These are phyloP conservation scores for Pteropus rufus DNA, from an alignment of 2,797 vertebrate genomes.

Conservation along the genomic window DNA sequence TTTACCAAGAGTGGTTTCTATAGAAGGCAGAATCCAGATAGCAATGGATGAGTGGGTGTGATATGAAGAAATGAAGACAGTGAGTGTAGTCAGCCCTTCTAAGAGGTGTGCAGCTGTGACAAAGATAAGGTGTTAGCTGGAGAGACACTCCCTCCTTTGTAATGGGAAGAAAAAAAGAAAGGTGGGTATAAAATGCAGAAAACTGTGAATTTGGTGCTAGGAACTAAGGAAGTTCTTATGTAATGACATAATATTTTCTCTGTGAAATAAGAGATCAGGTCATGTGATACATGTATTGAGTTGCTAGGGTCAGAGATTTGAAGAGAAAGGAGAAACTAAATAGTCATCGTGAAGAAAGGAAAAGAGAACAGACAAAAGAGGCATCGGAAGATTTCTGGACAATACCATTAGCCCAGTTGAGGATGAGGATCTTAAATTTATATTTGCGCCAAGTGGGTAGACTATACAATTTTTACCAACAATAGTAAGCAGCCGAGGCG, in stretches of 20 bases:
- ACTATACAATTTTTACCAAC: not conserved
- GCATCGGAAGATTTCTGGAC: not conserved
- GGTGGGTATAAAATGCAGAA: not conserved
- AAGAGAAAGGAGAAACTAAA: not conserved
- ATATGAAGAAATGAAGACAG: not conserved
- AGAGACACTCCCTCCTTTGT: not conserved
- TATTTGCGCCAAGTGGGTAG: not conserved
- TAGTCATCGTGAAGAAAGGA: not conserved
- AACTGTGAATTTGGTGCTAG: not conserved
- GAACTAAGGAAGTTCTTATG: not conserved
- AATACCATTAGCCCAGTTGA: not conserved
- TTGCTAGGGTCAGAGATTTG: not conserved
- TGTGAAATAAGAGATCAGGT: not conserved
- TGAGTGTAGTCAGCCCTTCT: not conserved
- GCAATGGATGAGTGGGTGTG: not conserved
- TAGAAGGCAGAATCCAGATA: not conserved
- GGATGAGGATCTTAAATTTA: not conserved
- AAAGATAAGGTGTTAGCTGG: not conserved
- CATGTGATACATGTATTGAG: not conserved
- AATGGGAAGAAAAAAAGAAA: not conserved
- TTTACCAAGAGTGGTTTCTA: not conserved
- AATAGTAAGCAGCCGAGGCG: not conserved
- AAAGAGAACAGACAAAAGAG: not conserved
- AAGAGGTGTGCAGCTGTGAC: not conserved
- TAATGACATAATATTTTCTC: not conserved